phyloP scores from a whole-genome alignment of 2,113 vertebrate species.

The Clinocottus analis region DNA sequence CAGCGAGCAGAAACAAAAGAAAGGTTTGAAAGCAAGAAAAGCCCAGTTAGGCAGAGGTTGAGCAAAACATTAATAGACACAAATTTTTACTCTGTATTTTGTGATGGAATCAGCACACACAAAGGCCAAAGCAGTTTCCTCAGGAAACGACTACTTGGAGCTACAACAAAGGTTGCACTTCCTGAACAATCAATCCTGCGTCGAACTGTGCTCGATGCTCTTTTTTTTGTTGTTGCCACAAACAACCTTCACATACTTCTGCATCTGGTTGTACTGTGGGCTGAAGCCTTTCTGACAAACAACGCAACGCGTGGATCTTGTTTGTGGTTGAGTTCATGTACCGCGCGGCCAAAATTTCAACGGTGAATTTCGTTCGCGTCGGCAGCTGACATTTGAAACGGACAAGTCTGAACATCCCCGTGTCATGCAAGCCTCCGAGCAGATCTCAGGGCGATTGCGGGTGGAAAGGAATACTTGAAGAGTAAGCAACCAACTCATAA shows the following conservation, averaged over 20 bases:
- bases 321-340: neutral
- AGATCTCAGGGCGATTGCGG: constrained; percentile 14
- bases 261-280: neutral
- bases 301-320: neutral
- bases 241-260: constrained; percentile 13
- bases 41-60: neutral
- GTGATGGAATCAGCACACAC: constrained; percentile 18
- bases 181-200: constrained; percentile 37
- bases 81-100: constrained; percentile 15
- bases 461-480: constrained; percentile 26
- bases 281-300: constrained; percentile 4
- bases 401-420: constrained; percentile 48
- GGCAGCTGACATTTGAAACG: constrained; percentile 9
- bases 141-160: constrained; percentile 60
- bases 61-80: constrained; percentile 38
- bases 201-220: constrained; percentile 6
- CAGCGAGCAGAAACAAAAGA: constrained; percentile 25
- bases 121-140: constrained; percentile 56
- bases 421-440: constrained; percentile 8
- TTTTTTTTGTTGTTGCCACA: constrained; percentile 8
- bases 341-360: neutral
- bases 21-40: constrained; percentile 27
- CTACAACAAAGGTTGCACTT: constrained; percentile 50
- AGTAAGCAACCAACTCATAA: neutral
- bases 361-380: constrained; percentile 10